Evolutionary conservation across 2,797 vertebrate species (phyloP), one percentile per base, ranked within the genome.

Genomic region (Phylloscopus collybita): DNA sequence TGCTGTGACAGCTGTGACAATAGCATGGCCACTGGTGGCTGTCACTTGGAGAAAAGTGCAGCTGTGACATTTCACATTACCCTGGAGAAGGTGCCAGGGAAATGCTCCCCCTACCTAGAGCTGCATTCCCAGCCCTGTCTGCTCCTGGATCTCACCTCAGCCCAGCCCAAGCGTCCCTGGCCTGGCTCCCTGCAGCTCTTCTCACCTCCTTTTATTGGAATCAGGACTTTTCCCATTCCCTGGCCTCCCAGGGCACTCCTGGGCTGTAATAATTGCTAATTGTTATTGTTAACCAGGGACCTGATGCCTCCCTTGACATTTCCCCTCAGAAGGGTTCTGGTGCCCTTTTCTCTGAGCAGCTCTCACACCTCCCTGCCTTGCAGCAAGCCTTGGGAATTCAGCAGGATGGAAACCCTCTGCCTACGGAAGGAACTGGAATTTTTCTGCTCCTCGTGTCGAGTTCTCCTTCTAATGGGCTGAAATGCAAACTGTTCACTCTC

Each of bases 361-460:
- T 90, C 69, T 79, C 85, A 84, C 40, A 66, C 47, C 56, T 90
- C 66, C 0, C 0, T 84, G 66, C 54, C 66, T 93, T 70, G 61
- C 91, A 91, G 84, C 54, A 72, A 89, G 59, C 45, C 76, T 86
- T 73, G 89, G 76, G 87, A 96, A 81, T 88, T 75, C 70, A 90
- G 62, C 66, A 57, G 51, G 49, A 83, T 59, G 25, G 60, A 94
- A 93, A 47, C 59, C 82, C 70, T 88, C 66, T 83, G 75, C 69
- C 81, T 92, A 59, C 22, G 60, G 76, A 67, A 80, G 16, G 50
- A 15, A 12, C 12, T 34, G 81, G 12, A 44, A 38, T 84, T 57
- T 61, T 66, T 45, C 36, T 57, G 3, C 19, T 64, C 8, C 53
- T 92, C 13, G 5, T 82, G 34, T 34, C 7, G 56, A 83, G 82